A percentile compares a stretch with the other conserved stretches of the same genome.
Conservation (phyloP, 2,797 vertebrate species). For the Poeciliopsis infans region DNA sequence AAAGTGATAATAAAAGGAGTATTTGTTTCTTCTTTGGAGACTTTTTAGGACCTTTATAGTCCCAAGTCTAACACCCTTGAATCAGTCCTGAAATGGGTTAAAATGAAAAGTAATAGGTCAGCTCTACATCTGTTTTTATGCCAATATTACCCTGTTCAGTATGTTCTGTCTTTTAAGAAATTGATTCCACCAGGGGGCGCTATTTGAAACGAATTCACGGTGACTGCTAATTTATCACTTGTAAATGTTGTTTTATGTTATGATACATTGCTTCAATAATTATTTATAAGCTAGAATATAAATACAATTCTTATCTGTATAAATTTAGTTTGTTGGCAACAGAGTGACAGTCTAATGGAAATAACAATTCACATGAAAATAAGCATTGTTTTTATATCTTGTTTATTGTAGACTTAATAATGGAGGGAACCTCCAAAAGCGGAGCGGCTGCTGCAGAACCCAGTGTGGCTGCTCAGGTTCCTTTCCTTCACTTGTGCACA, state of each 20-base stretch:
- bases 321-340: background rate
- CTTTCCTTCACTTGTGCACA: constrained; percentile 90
- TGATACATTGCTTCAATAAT: background rate
- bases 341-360: background rate
- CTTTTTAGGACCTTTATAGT: too few relatives aligned
- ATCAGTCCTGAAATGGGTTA: too few relatives aligned
- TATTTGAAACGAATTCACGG: background rate
- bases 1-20: too few relatives aligned
- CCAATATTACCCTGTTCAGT: background rate
- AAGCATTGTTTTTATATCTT: background rate
- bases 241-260: background rate
- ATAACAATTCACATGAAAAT: background rate
- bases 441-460: constrained; percentile 45
- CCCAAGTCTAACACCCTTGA: too few relatives aligned
- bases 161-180: background rate
- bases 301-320: background rate
- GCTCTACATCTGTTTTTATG: background rate
- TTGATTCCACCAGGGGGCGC: background rate
- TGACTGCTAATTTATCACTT: too few relatives aligned
- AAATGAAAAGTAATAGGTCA: too few relatives aligned
- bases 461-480: constrained; percentile 89
- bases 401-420: constrained; percentile 50
- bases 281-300: background rate
- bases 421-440: constrained; percentile 70
- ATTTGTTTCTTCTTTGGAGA: too few relatives aligned